These are phyloP conservation scores for Nezara viridula DNA, from an alignment of 2,888 invertebrate species.

Conservation along the genomic window DNA sequence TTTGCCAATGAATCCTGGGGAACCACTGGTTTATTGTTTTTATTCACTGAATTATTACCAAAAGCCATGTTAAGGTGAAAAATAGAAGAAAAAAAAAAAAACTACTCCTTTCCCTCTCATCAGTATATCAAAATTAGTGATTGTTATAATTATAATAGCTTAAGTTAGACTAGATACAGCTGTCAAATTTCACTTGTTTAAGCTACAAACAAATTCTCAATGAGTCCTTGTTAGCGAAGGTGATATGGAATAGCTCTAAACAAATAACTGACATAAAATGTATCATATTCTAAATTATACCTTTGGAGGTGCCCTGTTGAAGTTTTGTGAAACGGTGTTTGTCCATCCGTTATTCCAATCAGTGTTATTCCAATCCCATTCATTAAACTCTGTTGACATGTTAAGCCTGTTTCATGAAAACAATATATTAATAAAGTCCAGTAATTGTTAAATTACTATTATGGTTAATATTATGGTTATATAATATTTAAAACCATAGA, in stretches of 20 bases:
- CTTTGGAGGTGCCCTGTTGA: conserved; percentile 51
- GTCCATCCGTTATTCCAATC: conserved; percentile 64
- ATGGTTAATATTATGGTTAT: too few species aligned
- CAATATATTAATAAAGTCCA: neutral
- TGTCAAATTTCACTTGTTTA: neutral
- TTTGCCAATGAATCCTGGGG: too few species aligned
- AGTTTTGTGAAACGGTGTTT: conserved; percentile 34
- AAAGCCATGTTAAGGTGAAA: too few species aligned
- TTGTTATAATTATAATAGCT: neutral
- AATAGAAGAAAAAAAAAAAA: too few species aligned
- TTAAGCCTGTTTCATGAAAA: neutral
- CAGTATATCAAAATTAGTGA: too few species aligned
- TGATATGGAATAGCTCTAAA: too few species aligned
- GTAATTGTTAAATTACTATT: too few species aligned
- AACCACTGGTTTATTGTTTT: too few species aligned
- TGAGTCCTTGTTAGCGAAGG: neutral
- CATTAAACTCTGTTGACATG: conserved; percentile 54
- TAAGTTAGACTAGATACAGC: neutral
- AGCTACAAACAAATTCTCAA: too few species aligned
- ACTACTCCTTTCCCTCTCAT: too few species aligned
- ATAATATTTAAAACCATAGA: too few species aligned
- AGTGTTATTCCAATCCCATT: conserved; percentile 67
- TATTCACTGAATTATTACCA: too few species aligned
- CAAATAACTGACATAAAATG: neutral
- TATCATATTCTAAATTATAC: neutral